Evolutionary conservation across 2,888 invertebrate genomes (phyloP).

Genomic region (Hirtodrosophila cameraria): DNA sequence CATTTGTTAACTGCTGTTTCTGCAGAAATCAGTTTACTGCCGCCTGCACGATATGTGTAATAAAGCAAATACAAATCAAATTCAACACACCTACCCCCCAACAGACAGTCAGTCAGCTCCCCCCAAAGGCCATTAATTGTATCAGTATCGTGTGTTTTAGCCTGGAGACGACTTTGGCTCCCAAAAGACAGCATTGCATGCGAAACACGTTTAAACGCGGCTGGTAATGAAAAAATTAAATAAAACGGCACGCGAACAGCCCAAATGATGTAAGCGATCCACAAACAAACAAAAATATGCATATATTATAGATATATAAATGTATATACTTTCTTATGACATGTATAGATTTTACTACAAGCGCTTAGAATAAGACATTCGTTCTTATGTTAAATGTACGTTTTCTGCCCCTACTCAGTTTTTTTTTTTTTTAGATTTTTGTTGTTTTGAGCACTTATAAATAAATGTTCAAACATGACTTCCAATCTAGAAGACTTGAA

Average conservation of each 20-base stretch:
- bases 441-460: too few species aligned
- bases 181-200: slow-evolving; percentile 50
- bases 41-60: slow-evolving; percentile 25
- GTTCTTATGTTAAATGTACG: too few species aligned
- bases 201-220: slow-evolving; percentile 54
- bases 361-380: background rate
- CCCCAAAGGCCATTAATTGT: slow-evolving; percentile 69
- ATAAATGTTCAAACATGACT: too few species aligned
- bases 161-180: slow-evolving; percentile 19
- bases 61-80: slow-evolving; percentile 68
- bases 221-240: slow-evolving; percentile 74
- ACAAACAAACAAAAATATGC: slow-evolving; percentile 26
- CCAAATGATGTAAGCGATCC: slow-evolving; percentile 47
- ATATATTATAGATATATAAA: background rate
- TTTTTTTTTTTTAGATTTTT: too few species aligned
- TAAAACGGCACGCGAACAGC: slow-evolving; percentile 64
- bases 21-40: slow-evolving; percentile 56
- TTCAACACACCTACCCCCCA: slow-evolving; percentile 13
- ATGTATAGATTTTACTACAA: too few species aligned
- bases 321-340: background rate
- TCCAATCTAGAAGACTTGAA: background rate
- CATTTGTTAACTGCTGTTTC: slow-evolving; percentile 48
- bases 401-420: too few species aligned
- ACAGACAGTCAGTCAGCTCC: slow-evolving; percentile 6
- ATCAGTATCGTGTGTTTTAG: slow-evolving; percentile 42